These are phyloP conservation scores for Pangasianodon hypophthalmus DNA, from an alignment of 2,113 vertebrate genomes.

Conservation along the genomic window DNA sequence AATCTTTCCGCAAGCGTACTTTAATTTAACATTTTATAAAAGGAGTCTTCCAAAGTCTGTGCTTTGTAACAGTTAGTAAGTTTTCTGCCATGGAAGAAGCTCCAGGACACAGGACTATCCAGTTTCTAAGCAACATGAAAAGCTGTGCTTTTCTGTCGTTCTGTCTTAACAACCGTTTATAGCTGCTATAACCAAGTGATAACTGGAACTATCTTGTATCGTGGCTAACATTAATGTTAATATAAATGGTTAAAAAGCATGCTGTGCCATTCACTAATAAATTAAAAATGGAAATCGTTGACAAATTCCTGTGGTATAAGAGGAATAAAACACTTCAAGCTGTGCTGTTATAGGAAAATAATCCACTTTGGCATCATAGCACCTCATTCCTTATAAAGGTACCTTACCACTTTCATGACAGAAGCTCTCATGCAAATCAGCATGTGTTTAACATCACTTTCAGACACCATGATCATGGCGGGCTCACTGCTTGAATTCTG, in stretches of 20 bases:
- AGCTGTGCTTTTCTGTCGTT: neutral
- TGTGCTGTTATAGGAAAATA: neutral
- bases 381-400: neutral
- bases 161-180: neutral
- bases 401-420: constrained; percentile 29
- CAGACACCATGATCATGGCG: constrained; percentile 56
- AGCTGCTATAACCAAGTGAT: neutral
- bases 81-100: neutral
- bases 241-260: neutral
- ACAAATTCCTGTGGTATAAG: neutral
- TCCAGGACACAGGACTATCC: neutral
- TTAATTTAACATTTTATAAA: neutral
- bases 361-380: neutral
- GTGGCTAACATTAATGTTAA: neutral
- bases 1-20: neutral
- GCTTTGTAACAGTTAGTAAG: neutral
- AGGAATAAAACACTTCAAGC: neutral
- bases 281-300: neutral
- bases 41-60: neutral
- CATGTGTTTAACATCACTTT: constrained; percentile 56
- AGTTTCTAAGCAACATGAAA: neutral
- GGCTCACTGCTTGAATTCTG: constrained; percentile 60
- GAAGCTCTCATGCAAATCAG: constrained; percentile 47
- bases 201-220: neutral
- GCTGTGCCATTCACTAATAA: neutral